These are phyloP conservation scores for Liasis olivaceus DNA, from an alignment of 2,797 vertebrate species.

Conservation along the genomic window DNA sequence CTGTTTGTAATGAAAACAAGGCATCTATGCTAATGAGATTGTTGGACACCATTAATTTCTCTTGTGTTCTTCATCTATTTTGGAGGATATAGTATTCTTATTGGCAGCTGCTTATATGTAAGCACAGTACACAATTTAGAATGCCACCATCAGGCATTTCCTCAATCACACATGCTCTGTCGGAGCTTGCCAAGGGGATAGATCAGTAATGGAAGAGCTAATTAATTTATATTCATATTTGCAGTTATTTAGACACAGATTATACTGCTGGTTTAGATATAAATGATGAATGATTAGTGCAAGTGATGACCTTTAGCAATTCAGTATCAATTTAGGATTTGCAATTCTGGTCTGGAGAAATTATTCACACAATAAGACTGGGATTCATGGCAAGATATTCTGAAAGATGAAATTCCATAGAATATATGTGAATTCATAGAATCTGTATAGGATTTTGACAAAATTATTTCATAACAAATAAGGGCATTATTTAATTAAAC, in stretches of 20 bases:
- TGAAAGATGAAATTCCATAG: too few species aligned
- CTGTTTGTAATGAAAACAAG: constrained; percentile 70
- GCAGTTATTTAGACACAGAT: background rate
- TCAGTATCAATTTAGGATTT: background rate
- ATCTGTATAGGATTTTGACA: too few species aligned
- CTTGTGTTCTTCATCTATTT: constrained; percentile 61
- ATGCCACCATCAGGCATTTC: constrained; percentile 52
- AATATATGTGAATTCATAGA: too few species aligned
- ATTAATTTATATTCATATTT: constrained; percentile 45
- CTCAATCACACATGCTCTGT: constrained; percentile 57
- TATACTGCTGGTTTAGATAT: background rate
- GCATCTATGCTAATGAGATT: constrained; percentile 58
- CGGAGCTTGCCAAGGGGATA: constrained; percentile 45
- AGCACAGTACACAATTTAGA: background rate
- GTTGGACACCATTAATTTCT: constrained; percentile 69
- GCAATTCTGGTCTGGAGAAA: background rate
- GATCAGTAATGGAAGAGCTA: constrained; percentile 53
- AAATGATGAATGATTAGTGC: background rate
- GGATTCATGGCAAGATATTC: too few species aligned
- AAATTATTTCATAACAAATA: background rate
- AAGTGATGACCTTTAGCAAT: background rate
- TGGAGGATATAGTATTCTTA: background rate
- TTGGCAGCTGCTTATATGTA: background rate
- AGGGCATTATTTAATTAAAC: background rate
- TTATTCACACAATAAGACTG: too few species aligned